Base-by-base conservation (phyloP, 1,140 invertebrate species). In the Leptinotarsa texana region DNA sequence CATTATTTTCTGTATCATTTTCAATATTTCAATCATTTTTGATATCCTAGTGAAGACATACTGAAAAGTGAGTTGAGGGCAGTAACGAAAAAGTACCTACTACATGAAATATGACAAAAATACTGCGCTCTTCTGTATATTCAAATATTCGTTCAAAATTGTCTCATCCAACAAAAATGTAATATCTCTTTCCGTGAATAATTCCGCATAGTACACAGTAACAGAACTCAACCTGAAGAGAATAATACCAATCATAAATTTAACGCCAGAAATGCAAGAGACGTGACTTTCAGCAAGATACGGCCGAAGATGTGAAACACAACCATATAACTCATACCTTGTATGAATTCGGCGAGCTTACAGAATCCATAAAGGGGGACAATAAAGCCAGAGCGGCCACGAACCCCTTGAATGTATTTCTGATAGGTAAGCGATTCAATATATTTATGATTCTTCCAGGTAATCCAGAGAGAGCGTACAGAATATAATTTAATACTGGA, bases 161-260 rank as follows among this genome's bases (percentile, higher is more conserved):
- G 8, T 42, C 8, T 11, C 8, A 42, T 11, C 33, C 8, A 3
- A 42, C 33, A 42, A 42, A 42, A 42, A 42, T 42, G 33, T 42
- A 42, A 42, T 42, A 42, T 42, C 33, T 42, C 33, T 42, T 42
- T 11, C 8, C 8, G 33, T 42, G 13, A 57, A 57, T 18, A 57
- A 8, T 18, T 17, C n/a, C 17, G n/a, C 51, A 57, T 57, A 57
- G 15, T 18, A 18, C 51, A 57, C 51, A 57, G 15, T 57, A 57
- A 57, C 51, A 57, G 15, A 57, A 57, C 2, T 15, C n/a, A 17
- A 18, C n/a, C 51, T 57, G 51, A 18, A 57, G 51, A 57, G 17
- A 57, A 57, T 57, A 57, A 57, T 57, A 18, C 51, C 51, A 57
- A 57, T 57, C 51, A 57, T 57, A 57, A 57, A 57, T 57, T 57